Evolutionary conservation across 2,888 invertebrate species (phyloP).

Genomic region (Melikaiella ostensackeni): DNA sequence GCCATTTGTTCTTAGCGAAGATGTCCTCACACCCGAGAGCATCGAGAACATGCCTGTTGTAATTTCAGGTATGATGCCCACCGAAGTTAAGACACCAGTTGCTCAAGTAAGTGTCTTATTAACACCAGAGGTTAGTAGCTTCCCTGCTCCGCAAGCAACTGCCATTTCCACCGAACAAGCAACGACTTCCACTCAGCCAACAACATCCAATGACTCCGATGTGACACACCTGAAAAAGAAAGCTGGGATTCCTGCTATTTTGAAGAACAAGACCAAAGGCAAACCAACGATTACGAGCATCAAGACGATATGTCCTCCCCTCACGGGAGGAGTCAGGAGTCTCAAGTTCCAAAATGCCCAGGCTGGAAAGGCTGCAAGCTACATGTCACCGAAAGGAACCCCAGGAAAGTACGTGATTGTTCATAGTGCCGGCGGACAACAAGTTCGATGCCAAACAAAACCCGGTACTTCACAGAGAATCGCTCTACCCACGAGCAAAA

Average conservation of each 20-base stretch:
- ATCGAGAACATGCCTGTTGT: conserved; percentile 85
- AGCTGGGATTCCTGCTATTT: conserved; percentile 69
- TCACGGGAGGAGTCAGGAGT: conserved; percentile 68
- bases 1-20: conserved; percentile 87
- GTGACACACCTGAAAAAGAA: conserved; percentile 67
- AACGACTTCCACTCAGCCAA: conserved; percentile 54
- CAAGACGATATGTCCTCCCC: conserved; percentile 70
- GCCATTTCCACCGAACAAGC: conserved; percentile 62
- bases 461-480: conserved; percentile 66
- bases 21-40: conserved; percentile 83
- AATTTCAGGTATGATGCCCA: conserved; percentile 72
- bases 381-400: conserved; percentile 64
- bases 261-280: conserved; percentile 71
- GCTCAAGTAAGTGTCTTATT: conserved; percentile 51
- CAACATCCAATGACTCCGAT: conserved; percentile 45
- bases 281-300: conserved; percentile 74
- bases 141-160: conserved; percentile 45
- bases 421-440: conserved; percentile 69
- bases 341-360: conserved; percentile 67
- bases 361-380: conserved; percentile 59
- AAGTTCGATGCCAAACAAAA: conserved; percentile 67
- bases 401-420: conserved; percentile 74
- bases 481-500: conserved; percentile 64
- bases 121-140: conserved; percentile 40
- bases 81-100: conserved; percentile 43